Evolutionary conservation across 2,797 vertebrate species (phyloP).

Genomic region (Hafferia zeledoni): DNA sequence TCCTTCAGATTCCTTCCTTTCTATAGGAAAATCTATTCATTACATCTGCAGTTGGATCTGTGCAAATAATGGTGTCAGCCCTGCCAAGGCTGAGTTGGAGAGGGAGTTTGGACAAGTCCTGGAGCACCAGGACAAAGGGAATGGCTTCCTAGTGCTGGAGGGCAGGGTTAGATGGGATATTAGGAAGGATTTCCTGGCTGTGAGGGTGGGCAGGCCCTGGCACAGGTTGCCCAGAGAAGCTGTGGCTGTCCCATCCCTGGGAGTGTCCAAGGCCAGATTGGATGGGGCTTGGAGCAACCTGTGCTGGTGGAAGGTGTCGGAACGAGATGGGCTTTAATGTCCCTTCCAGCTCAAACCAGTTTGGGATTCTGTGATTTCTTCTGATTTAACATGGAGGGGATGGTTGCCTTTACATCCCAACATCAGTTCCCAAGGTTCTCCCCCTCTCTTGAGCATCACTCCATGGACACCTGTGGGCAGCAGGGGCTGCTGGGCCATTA

Average conservation of each 20-base stretch:
- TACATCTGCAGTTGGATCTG: neutral
- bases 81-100: neutral
- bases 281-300: neutral
- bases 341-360: neutral
- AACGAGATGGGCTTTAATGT: rapidly evolving
- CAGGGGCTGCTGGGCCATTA: neutral
- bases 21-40: neutral
- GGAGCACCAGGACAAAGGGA: neutral
- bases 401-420: rapidly evolving
- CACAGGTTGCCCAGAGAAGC: neutral
- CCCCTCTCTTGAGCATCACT: neutral
- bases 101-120: neutral
- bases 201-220: neutral
- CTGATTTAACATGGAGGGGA: neutral
- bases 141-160: neutral
- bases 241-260: neutral
- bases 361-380: neutral
- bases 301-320: rapidly evolving
- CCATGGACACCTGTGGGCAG: neutral
- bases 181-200: neutral
- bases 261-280: neutral
- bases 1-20: neutral
- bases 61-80: neutral
- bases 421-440: neutral
- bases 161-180: neutral